These are phyloP conservation scores for Eudyptes chrysolophus DNA, from an alignment of 2,113 vertebrate genomes.

Conservation along the genomic window DNA sequence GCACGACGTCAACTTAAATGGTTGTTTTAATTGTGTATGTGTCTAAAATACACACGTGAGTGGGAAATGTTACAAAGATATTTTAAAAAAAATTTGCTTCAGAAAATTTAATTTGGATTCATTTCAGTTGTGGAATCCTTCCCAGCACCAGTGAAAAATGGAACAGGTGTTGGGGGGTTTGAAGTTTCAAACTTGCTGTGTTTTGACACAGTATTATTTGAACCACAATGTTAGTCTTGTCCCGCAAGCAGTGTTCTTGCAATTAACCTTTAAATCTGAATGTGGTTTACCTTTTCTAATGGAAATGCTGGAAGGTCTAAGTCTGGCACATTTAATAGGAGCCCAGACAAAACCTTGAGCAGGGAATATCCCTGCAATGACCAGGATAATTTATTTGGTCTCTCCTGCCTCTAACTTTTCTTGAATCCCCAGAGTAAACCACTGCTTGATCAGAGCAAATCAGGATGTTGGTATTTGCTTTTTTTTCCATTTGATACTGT, in stretches of 20 bases:
- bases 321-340: background rate
- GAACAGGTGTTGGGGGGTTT: background rate
- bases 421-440: background rate
- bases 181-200: background rate
- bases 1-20: background rate
- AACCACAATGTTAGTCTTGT: background rate
- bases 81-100: background rate
- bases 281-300: background rate
- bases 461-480: background rate
- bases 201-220: background rate
- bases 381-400: background rate
- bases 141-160: background rate
- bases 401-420: background rate
- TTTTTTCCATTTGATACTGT: background rate
- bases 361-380: background rate
- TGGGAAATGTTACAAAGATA: background rate
- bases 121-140: background rate
- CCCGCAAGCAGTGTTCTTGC: background rate
- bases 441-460: background rate
- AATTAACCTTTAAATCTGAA: background rate
- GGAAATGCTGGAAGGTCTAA: background rate
- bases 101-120: background rate
- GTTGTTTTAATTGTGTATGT: background rate
- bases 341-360: background rate
- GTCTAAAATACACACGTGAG: background rate